These are phyloP conservation scores for Petroica traversi DNA, from an alignment of 2,113 vertebrate species.

Conservation along the genomic window DNA sequence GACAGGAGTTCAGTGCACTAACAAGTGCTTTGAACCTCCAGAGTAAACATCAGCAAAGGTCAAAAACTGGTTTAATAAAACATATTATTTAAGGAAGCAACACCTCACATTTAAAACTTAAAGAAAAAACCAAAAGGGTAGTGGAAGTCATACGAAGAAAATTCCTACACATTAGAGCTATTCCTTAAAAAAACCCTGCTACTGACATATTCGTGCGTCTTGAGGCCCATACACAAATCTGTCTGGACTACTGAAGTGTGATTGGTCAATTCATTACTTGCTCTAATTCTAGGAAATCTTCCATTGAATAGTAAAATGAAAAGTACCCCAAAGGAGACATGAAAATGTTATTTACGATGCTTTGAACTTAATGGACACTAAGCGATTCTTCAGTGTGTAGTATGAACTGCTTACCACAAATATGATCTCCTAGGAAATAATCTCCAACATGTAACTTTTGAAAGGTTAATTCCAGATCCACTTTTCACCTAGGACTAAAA, in stretches of 20 bases:
- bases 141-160: background rate
- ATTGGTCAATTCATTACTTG: background rate
- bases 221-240: background rate
- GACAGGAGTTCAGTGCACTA: background rate
- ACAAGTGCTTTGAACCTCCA: background rate
- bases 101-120: background rate
- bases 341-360: fast-evolving
- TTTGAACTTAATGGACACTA: background rate
- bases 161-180: background rate
- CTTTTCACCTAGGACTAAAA: background rate
- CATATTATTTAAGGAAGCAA: background rate
- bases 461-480: background rate
- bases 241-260: too few species aligned
- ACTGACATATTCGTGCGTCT: background rate
- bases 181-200: background rate
- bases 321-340: background rate
- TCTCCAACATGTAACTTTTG: background rate
- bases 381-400: background rate
- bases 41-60: background rate
- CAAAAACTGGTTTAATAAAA: background rate
- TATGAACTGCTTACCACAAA: background rate
- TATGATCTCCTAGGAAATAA: background rate
- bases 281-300: background rate
- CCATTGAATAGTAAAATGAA: background rate
- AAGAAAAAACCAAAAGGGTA: too few species aligned